A percentile compares a stretch with the other conserved stretches of the same genome.
Evolutionary conservation across 2,113 vertebrate species (phyloP).

Genomic region (Eclectus roratus): DNA sequence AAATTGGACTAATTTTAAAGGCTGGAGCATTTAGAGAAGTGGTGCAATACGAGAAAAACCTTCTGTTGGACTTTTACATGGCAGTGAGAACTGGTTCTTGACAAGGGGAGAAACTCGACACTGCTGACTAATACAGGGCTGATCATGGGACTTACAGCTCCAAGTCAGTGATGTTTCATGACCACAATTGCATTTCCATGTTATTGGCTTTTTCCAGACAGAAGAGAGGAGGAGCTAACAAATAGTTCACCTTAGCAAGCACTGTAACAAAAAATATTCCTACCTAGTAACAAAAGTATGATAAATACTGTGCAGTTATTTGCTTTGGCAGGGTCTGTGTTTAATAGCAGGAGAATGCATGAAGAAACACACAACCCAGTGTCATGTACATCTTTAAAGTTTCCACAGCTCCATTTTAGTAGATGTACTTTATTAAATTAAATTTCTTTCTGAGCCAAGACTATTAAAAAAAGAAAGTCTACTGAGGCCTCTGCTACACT

Average conservation of each 20-base stretch:
- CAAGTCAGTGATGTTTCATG: background rate
- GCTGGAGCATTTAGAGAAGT: background rate
- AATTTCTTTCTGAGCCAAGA: conserved; percentile 32
- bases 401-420: conserved; percentile 35
- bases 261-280: conserved; percentile 35
- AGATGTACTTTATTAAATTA: conserved; percentile 37
- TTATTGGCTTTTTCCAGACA: conserved; percentile 16
- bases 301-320: conserved; percentile 65
- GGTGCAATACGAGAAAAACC: background rate
- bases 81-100: background rate
- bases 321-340: conserved; percentile 55
- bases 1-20: background rate
- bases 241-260: conserved; percentile 20
- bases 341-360: conserved; percentile 50
- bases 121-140: background rate
- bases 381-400: conserved; percentile 37
- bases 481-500: background rate
- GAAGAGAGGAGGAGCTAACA: background rate
- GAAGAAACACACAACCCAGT: conserved; percentile 58
- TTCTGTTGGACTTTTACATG: background rate
- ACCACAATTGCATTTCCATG: background rate
- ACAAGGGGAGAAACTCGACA: background rate
- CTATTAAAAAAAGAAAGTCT: background rate
- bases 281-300: conserved; percentile 52
- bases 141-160: background rate